Evolutionary conservation across 2,888 invertebrate species (phyloP), one percentile per base, ranked within the genome.

Genomic region (Sinohyriopsis cumingii): DNA sequence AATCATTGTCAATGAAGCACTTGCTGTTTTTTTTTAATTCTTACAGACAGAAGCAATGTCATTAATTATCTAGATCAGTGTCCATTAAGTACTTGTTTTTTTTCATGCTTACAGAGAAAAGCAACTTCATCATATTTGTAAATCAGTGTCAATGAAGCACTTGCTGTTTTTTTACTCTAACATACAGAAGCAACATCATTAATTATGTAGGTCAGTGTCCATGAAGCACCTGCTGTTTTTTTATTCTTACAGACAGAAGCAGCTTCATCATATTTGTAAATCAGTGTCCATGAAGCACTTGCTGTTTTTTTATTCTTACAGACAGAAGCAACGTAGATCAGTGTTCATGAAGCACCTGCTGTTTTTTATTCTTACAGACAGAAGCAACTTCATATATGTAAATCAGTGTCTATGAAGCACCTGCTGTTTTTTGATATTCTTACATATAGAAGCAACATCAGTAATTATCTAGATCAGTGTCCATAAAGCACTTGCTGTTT

Each of bases 1-100:
- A 15, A 45, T 45, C 45, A 45, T 12, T 45, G 15, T 45, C 45
- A 2, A 45, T 45, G 45, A 45, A 15, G 45, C 45, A 45, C 9
- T 45, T 45, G 1, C 45, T 45, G 45, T 45, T 45, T 15, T 45
- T 45, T 9, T 33, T n/a, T n/a, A n/a, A n/a, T n/a, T 20, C 18
- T 65, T 65, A 19, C 24, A 77, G 77, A 55, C 69, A 75, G 55
- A 72, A 75, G 62, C 74, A 67, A 63, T 65, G 69, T 25, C 70
- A 65, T 4, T 33, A 33, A 33, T 33, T 33, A 33, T 33, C 7
- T 33, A 12, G 45, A 45, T 45, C 15, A 45, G 45, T 45, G 45
- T 45, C 15, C 45, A 45, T 15, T 3, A 45, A 15, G 45, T 15
- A 45, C 3, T 15, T 45, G 45, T 15, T 45, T 45, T 15, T 45